Evolutionary conservation across 2,797 vertebrate species (phyloP), one percentile per base, ranked within the genome.

Genomic region (Ispidina lecontei): DNA sequence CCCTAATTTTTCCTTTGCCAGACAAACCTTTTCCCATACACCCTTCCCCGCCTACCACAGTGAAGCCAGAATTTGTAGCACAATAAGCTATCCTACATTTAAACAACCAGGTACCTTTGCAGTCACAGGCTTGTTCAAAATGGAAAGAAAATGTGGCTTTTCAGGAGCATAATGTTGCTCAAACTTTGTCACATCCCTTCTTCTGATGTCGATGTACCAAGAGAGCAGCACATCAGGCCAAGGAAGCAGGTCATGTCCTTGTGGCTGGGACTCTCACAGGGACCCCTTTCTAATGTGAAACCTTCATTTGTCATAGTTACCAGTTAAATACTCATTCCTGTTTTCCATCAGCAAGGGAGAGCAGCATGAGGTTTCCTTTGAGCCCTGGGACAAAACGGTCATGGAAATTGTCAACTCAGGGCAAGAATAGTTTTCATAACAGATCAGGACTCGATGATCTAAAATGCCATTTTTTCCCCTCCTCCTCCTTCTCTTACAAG

Each of bases 241-340:
- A 78, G 22, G 65, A 77, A 59, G 20, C 23, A 6, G 63, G 28
- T 84, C 39, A 21, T n/a, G 33, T 89, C 55, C 14, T 20, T n/a
- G 20, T 58, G 33, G 60, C 78, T 74, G 68, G 41, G 49, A 87
- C 62, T 77, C 54, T 85, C 54, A n/a, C 84, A 82, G 71, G 39
- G 54, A 87, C 43, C 44, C 37, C 16, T 49, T 63, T 94, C 79
- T 93, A 86, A 83, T 77, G 74, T 0, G 0, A 92, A 94, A 83
- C 49, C 69, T 80, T 85, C 44, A 90, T 97, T 92, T 86, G 43
- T 94, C 94, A 82, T 94, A 68, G 43, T 93, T 86, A 59, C 69
- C 80, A 80, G 72, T 92, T 95, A 96, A 96, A 87, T 87, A 92
- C 79, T 93, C 91, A 82, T 93, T 93, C 92, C 95, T 96, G 94